Conservation (phyloP, 2,113 vertebrate species). For the Rhinolophus ferrumequinum region DNA sequence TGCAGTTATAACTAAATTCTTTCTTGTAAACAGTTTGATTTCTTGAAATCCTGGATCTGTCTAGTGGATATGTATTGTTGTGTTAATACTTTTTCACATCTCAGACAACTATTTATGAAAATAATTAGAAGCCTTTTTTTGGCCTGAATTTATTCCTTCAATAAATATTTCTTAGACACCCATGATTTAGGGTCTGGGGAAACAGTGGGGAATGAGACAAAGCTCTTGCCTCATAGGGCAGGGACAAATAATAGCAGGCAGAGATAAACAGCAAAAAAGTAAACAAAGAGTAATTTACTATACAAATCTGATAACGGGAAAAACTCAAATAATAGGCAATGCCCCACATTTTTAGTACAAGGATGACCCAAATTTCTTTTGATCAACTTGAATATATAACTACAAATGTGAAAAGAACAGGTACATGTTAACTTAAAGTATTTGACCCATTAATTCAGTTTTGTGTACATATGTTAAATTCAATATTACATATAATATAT, state of each 20-base stretch:
- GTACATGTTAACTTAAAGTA: neutral
- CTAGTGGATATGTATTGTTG: neutral
- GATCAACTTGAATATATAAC: neutral
- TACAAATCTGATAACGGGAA: neutral
- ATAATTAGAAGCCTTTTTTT: neutral
- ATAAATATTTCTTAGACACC: conserved; percentile 19
- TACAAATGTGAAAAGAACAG: neutral
- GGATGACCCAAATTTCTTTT: neutral
- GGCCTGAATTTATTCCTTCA: neutral
- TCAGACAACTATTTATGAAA: neutral
- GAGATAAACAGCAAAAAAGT: neutral
- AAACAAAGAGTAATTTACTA: neutral
- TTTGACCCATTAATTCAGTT: neutral
- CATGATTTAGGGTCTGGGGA: neutral
- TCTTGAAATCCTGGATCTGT: neutral
- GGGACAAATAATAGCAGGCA: neutral
- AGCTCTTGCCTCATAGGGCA: neutral
- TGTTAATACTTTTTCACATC: neutral
- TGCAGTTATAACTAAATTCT: neutral
- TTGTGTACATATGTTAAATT: neutral
- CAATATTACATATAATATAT: neutral
- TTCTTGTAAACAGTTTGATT: neutral
- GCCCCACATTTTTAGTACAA: neutral
- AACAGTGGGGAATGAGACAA: neutral
- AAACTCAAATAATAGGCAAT: neutral